Conservation (phyloP, 2,888 invertebrate species). For the Siphlonurus alternatus region DNA sequence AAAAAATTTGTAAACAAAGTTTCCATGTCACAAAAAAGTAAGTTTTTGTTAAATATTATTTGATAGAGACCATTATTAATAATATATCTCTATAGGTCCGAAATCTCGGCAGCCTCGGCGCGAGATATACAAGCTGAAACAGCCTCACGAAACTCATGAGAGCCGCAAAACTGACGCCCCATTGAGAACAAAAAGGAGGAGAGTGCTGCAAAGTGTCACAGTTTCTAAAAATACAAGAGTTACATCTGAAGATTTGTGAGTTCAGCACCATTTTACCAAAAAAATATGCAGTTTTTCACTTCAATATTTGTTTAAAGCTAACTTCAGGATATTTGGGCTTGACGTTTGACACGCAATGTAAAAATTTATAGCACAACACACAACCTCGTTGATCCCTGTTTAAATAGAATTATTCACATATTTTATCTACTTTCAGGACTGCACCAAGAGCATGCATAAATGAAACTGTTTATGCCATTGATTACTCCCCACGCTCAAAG, state of each 20-base stretch:
- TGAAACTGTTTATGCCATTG: background rate
- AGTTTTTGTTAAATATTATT: background rate
- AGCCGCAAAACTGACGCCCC: background rate
- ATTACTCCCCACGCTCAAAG: background rate
- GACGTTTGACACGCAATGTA: too few relatives aligned
- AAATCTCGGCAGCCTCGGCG: background rate
- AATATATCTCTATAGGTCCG: background rate
- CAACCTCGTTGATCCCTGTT: too few relatives aligned
- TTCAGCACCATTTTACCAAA: too few relatives aligned
- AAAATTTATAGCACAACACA: too few relatives aligned
- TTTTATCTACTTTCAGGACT: background rate
- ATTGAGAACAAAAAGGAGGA: background rate
- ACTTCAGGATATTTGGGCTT: too few relatives aligned
- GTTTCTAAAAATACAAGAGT: too few relatives aligned
- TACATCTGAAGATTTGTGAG: too few relatives aligned
- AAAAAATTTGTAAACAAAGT: background rate
- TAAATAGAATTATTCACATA: too few relatives aligned
- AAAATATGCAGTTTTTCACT: too few relatives aligned
- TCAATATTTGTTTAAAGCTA: too few relatives aligned
- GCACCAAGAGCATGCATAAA: too few relatives aligned
- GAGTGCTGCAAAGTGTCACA: background rate
- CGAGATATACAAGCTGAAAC: background rate
- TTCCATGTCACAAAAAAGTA: background rate
- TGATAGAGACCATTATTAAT: background rate
- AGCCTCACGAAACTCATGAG: background rate